Evolutionary conservation across 2,888 invertebrate genomes (phyloP), one percentile per base, ranked within the genome.

Genomic region (Incurvaria masculella): DNA sequence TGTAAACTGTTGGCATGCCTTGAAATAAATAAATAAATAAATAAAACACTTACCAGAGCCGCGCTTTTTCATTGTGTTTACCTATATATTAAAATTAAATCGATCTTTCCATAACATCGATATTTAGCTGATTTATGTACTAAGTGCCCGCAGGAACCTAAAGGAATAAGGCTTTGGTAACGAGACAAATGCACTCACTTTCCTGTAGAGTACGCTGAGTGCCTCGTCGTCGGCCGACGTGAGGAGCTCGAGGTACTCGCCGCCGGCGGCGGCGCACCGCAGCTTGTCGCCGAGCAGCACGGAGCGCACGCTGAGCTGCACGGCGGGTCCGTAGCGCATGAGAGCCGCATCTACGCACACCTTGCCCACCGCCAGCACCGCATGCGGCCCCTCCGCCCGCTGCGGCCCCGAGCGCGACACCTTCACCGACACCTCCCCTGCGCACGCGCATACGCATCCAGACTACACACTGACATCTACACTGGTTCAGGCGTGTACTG

Each of bases 281-380:
- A 89, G 81, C 65, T 89, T 89, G 63, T 92, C 91, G 0, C 88
- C 86, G 27, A 91, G 64, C 49, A 84, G 78, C 47, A 87, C 63
- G 20, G 39, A n/a, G 46, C 84, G 84, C 1, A 88, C 63, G 19
- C 83, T 83, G 51, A 90, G 79, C 67, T 92, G 91, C 38, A 89
- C 70, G 0, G 89, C 90, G 1, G 89, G 87, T 0, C 92, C 92
- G 62, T 82, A 89, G 54, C 86, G 84, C 85, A 91, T 89, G 21
- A 88, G 69, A 0, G 91, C 90, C 45, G 86, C 80, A 63, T 92
- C 91, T 51, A 87, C 73, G 57, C 86, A 85, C 11, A 89, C 65
- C 51, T 87, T 82, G 48, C 84, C 85, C 23, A 91, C 63, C 54
- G 86, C 81, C 52, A 91, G 66, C 81, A 88, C 86, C 39, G 91